phyloP scores from a whole-genome alignment of 2,113 vertebrate species.

The Cinclus mexicanus region DNA sequence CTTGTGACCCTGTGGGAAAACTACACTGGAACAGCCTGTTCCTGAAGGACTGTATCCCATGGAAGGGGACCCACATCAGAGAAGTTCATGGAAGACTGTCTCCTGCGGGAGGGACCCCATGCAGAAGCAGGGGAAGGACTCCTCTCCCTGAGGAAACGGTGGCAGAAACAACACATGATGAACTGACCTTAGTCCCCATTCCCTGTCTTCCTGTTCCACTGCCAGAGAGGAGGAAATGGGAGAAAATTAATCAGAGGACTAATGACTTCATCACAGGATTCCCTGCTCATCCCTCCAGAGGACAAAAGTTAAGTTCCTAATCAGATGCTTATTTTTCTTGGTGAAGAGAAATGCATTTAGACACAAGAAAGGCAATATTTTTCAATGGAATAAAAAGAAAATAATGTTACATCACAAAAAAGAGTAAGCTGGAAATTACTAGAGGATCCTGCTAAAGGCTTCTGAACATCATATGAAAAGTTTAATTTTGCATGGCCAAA shows the following conservation, averaged over 20 bases:
- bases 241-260: background rate
- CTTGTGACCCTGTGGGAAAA: background rate
- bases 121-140: background rate
- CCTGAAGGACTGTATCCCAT: background rate
- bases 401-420: background rate
- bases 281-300: background rate
- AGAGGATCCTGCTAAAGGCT: background rate
- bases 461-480: background rate
- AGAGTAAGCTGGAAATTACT: background rate
- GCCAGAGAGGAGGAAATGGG: background rate
- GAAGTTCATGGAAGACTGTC: background rate
- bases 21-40: background rate
- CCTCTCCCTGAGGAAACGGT: background rate
- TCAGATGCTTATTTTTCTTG: background rate
- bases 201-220: background rate
- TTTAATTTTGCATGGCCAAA: background rate
- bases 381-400: background rate
- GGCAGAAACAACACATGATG: accelerated
- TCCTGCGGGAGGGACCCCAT: background rate
- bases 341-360: background rate
- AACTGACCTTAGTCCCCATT: background rate
- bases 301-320: background rate
- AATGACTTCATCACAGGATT: background rate
- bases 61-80: accelerated
- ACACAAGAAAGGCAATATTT: background rate